Base-by-base conservation (phyloP, 2,888 invertebrate species). In the Acheta domesticus region DNA sequence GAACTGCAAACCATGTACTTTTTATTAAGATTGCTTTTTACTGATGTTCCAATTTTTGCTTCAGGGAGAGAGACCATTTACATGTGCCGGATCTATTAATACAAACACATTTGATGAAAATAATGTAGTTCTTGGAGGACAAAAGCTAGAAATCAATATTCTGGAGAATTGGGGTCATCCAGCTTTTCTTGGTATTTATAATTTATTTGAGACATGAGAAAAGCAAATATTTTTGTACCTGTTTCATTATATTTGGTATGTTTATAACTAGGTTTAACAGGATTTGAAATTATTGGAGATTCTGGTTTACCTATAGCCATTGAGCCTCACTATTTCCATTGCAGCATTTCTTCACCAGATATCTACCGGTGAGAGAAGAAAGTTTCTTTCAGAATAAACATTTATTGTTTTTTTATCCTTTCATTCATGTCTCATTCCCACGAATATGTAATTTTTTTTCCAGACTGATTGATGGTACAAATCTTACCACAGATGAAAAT, bases 111-210 rank as follows among this genome's bases (percentile, higher is more conserved):
- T 62, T 2, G 84, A 83, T 3, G 82, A 85, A 49, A 74, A 21
- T 77, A 78, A 23, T 48, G 20, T 48, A 49, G 84, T 83, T 80
- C 82, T 62, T 77, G n/a, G 85, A 87, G 80, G 86, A 86, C 84
- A 87, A 86, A 84, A 82, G 86, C 91, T 82, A 23, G 89, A 90
- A 83, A 84, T 93, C 19, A 88, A 90, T 23, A 85, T 92, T 2
- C 86, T 91, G 85, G 90, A 91, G 2, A 92, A 91, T 83, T 93
- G 92, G 92, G 92, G 91, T 23, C 90, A 90, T 82, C 86, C 87
- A 16, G 87, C 89, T 83, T 86, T 90, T 78, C 90, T 92, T 82
- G 93, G 92, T 82, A 80, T 79, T 75, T 49, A 73, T 50, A 50
- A 75, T 74, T 23, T 77, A 14, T 76, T 62, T 23, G 62, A 48